A percentile compares a stretch with the other conserved stretches of the same genome.
Conservation (phyloP, 2,113 vertebrate genomes). For the Athene noctua region DNA sequence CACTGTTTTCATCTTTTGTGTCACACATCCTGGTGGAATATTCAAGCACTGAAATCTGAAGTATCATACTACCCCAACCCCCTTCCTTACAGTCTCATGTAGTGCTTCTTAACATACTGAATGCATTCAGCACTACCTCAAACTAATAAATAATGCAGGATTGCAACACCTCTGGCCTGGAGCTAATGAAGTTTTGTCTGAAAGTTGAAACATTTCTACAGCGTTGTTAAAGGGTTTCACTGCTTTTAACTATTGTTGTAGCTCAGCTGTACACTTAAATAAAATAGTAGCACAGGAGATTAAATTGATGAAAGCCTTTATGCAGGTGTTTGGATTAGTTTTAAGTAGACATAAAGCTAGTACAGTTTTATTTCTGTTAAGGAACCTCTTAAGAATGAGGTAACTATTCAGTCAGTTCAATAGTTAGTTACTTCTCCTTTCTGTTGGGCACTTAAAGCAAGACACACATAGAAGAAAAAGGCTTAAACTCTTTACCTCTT, state of each 20-base stretch:
- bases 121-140: neutral
- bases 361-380: neutral
- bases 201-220: neutral
- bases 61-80: fast-evolving
- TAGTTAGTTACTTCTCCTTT: neutral
- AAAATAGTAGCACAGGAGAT: neutral
- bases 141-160: neutral
- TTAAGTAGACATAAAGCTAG: neutral
- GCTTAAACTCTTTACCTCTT: neutral
- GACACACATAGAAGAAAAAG: neutral
- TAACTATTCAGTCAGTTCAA: neutral
- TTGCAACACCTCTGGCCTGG: neutral
- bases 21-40: neutral
- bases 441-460: neutral
- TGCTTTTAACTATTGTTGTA: neutral
- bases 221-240: neutral
- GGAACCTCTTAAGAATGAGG: neutral
- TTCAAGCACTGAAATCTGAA: neutral
- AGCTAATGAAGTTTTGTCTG: neutral
- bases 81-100: neutral
- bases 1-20: neutral
- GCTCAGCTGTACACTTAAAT: neutral
- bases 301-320: neutral
- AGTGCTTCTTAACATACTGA: neutral
- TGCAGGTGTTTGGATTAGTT: neutral